Evolutionary conservation across 2,113 vertebrate genomes (phyloP), one percentile per base, ranked within the genome.

Genomic region (Lepus timidus): DNA sequence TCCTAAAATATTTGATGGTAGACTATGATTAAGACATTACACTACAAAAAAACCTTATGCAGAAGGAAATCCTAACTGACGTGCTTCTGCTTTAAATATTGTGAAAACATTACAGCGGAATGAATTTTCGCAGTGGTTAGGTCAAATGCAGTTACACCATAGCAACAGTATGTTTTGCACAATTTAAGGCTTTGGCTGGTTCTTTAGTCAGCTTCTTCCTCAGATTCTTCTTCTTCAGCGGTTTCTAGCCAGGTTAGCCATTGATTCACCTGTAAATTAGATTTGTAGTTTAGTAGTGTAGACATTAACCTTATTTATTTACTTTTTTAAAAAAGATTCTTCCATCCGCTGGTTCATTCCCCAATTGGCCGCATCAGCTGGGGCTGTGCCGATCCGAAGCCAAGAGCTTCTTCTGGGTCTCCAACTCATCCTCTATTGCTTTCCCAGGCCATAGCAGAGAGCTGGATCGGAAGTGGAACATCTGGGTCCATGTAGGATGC

Each of bases 241-340:
- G 99, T 99, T 98, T 99, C 99, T 98, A 99, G 98, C 99, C 99
- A 99, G 97, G 99, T 99, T 97, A 99, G 98, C 99, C 99, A 99
- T 87, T 99, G 99, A 98, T 99, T 99, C 89, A 99, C 99, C 99
- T 99, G 97, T 79, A 96, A 98, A 93, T 91, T 81, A 80, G 23
- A 95, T 79, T 78, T 70, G 23, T 76, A 55, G 79, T 33, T 79
- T 85, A 93, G 74, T 52, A 65, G 76, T 51, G 29, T 19, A 64
- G 13, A 44, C 6, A 7, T 44, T 44, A 44, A 7, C 9, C 44
- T 44, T 44, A 44, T 44, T 44, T 44, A 44, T 44, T 44, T 44
- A 44, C 44, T 44, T 44, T 44, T 44, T 44, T 1, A 44, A 44
- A 44, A 7, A 44, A 44, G 6, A 44, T 44, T 44, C 44, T 44